These are phyloP conservation scores for Pseudolaguvia tuberculata DNA, from an alignment of 2,113 vertebrate genomes.

Conservation along the genomic window DNA sequence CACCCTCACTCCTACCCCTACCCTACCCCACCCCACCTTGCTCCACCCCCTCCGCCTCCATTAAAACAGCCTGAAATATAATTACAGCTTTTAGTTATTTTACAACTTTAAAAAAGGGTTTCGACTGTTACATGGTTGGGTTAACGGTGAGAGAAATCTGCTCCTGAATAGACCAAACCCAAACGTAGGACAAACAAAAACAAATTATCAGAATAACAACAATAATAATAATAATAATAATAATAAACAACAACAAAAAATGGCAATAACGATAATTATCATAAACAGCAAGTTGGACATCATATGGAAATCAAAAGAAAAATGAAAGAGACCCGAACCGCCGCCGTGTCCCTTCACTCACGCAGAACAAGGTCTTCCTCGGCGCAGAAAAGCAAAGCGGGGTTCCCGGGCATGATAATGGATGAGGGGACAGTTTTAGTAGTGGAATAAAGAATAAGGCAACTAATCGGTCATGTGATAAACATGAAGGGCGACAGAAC, in stretches of 20 bases:
- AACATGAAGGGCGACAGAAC: slow-evolving; percentile 37
- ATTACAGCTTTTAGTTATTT: slow-evolving; percentile 64
- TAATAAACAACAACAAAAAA: slow-evolving; percentile 43
- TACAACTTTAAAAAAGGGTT: slow-evolving; percentile 64
- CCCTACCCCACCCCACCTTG: slow-evolving; percentile 52
- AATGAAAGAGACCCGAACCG: slow-evolving; percentile 28
- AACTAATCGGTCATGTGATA: slow-evolving; percentile 65
- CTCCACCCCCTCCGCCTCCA: slow-evolving; percentile 42
- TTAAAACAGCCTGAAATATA: slow-evolving; percentile 53
- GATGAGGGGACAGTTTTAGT: slow-evolving; percentile 19
- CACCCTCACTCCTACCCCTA: too few species aligned
- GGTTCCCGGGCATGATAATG: slow-evolving; percentile 9
- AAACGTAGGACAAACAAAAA: slow-evolving; percentile 53
- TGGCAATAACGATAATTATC: slow-evolving; percentile 55
- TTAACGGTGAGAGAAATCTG: slow-evolving; percentile 38
- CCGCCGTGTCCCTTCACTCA: neutral
- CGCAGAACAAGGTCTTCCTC: neutral
- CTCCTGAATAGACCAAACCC: slow-evolving; percentile 50
- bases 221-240: slow-evolving; percentile 52
- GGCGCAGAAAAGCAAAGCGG: slow-evolving; percentile 13
- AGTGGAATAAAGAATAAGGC: slow-evolving; percentile 65
- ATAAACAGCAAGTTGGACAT: slow-evolving; percentile 61
- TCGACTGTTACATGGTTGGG: slow-evolving; percentile 50
- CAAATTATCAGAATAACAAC: slow-evolving; percentile 29
- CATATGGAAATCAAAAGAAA: slow-evolving; percentile 27